Conservation (phyloP, 2,113 vertebrate genomes). For the Sakesphorus luctuosus region DNA sequence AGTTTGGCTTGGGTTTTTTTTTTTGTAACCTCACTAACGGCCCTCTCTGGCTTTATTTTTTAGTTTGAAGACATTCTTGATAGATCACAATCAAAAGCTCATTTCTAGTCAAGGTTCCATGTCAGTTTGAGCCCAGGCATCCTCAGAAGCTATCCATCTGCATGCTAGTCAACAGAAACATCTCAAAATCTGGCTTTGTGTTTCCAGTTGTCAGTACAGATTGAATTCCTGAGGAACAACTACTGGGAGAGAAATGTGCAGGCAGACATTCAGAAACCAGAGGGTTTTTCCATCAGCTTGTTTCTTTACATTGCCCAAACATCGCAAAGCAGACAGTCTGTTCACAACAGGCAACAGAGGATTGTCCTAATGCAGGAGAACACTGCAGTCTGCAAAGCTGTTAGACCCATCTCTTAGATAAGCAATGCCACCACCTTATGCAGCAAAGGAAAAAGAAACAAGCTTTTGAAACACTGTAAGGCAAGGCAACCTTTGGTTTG, state of each 20-base stretch:
- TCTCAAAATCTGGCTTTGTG: background rate
- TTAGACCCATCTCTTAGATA: background rate
- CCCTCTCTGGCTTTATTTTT: background rate
- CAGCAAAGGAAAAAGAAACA: background rate
- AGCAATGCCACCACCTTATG: background rate
- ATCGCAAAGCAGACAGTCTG: background rate
- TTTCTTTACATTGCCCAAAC: background rate
- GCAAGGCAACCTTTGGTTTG: background rate
- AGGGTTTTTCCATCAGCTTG: background rate
- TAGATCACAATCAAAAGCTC: background rate
- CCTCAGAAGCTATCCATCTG: background rate
- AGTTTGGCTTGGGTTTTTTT: background rate
- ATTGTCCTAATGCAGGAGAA: background rate
- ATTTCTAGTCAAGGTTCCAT: background rate
- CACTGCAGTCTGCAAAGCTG: background rate
- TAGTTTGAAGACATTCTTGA: background rate
- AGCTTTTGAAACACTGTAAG: background rate
- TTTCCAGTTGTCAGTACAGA: background rate
- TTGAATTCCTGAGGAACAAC: background rate
- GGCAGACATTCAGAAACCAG: background rate
- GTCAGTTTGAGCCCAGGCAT: background rate
- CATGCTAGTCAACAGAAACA: background rate
- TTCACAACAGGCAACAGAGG: background rate
- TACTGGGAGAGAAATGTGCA: background rate
- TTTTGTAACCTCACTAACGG: background rate